A percentile compares a stretch with the other conserved stretches of the same genome.
Evolutionary conservation across 2,113 vertebrate genomes (phyloP).

Genomic region (Nannobrachium achirus): DNA sequence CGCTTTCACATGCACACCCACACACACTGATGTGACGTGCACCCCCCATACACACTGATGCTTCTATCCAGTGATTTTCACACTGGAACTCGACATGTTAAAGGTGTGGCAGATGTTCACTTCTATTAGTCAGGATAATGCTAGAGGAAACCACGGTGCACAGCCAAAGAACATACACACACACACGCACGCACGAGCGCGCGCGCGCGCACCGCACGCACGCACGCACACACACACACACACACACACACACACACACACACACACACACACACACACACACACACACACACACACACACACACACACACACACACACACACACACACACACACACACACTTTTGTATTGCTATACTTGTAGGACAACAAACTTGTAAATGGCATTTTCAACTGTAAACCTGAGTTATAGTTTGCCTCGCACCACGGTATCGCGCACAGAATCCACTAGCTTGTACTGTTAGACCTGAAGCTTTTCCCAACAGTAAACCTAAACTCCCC

Average conservation of each 20-base stretch:
- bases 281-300: conserved; percentile 2
- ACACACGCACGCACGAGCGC: not conserved
- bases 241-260: conserved; percentile 20
- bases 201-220: not conserved
- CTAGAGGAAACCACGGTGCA: conserved; percentile 45
- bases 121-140: conserved; percentile 42
- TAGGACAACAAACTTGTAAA: too few relatives aligned
- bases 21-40: not conserved
- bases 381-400: too few relatives aligned
- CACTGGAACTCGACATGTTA: conserved; percentile 70
- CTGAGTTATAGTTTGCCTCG: too few relatives aligned
- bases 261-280: not conserved
- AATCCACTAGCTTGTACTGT: too few relatives aligned
- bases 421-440: too few relatives aligned
- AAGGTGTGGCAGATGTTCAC: conserved; percentile 62
- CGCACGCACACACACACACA: conserved; percentile 6
- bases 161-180: conserved; percentile 11
- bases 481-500: too few relatives aligned
- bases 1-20: conserved; percentile 28
- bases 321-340: conserved; percentile 15
- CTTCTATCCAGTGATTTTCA: conserved; percentile 74
- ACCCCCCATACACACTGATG: conserved; percentile 36
- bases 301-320: not conserved
- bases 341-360: too few relatives aligned
- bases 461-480: too few relatives aligned